phyloP scores from a whole-genome alignment of 2,113 vertebrate genomes.

The Caranx melampygus region DNA sequence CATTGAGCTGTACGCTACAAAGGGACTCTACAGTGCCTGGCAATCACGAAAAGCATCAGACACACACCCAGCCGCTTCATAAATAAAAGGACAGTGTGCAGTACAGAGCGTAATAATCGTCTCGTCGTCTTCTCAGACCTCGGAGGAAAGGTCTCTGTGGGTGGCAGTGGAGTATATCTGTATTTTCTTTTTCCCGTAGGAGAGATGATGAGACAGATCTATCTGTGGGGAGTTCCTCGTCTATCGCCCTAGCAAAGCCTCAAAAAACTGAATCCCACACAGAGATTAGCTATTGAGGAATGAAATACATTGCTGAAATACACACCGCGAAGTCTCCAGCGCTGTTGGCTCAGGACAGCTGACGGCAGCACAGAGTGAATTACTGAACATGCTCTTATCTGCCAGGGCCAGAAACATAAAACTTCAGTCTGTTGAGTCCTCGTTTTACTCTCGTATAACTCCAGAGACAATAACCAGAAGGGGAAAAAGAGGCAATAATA shows the following conservation, averaged over 20 bases:
- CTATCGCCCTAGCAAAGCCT: slow-evolving; percentile 50
- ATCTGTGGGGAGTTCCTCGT: slow-evolving; percentile 46
- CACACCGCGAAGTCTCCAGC: slow-evolving; percentile 44
- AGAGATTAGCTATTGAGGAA: slow-evolving; percentile 50
- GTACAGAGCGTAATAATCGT: slow-evolving; percentile 30
- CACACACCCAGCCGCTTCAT: slow-evolving; percentile 51
- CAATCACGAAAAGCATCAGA: slow-evolving; percentile 64
- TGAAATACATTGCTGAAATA: slow-evolving; percentile 43
- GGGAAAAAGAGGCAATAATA: background rate
- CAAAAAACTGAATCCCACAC: slow-evolving; percentile 48
- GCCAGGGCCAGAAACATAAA: slow-evolving; percentile 26
- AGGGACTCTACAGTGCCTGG: slow-evolving; percentile 51
- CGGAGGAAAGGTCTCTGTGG: slow-evolving; percentile 44
- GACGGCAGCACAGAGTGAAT: slow-evolving; percentile 32
- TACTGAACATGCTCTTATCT: slow-evolving; percentile 29
- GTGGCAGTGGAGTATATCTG: slow-evolving; percentile 46
- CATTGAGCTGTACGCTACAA: slow-evolving; percentile 72
- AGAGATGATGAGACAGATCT: slow-evolving; percentile 49
- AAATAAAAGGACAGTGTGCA: slow-evolving; percentile 38
- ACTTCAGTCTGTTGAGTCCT: background rate
- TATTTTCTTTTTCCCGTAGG: slow-evolving; percentile 19
- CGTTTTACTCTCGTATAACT: background rate
- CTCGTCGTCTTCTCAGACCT: slow-evolving; percentile 28
- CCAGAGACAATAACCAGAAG: slow-evolving; percentile 9
- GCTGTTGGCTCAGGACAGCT: slow-evolving; percentile 49